Percentiles rank a stretch among this genome's conserved stretches.
Conservation (phyloP, 2,888 invertebrate species). For the Ellobium chinense region DNA sequence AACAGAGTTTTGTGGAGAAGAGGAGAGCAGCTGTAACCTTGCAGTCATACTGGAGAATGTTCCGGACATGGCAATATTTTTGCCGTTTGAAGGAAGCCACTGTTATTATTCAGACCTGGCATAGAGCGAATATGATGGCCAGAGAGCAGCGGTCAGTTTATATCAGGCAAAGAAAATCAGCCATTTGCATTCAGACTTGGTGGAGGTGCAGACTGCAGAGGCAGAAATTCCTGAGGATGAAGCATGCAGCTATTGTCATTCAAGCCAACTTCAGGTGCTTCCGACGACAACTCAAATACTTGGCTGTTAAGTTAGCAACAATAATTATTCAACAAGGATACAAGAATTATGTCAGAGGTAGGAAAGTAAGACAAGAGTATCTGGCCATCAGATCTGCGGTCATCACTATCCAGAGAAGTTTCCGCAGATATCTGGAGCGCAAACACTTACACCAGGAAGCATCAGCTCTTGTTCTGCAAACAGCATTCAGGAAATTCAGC, state of each 20-base stretch:
- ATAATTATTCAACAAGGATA: constrained; percentile 55
- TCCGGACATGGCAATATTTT: neutral
- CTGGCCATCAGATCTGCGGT: constrained; percentile 26
- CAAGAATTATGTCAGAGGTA: constrained; percentile 48
- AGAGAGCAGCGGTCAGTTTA: constrained; percentile 37
- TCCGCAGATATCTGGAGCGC: constrained; percentile 20
- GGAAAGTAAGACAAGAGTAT: constrained; percentile 39
- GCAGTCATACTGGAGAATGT: constrained; percentile 50
- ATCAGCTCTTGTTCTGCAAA: constrained; percentile 49
- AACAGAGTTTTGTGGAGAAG: constrained; percentile 1
- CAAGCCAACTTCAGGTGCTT: constrained; percentile 42
- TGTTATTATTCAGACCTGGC: constrained; percentile 54
- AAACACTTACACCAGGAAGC: neutral
- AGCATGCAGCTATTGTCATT: constrained; percentile 41
- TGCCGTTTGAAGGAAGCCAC: constrained; percentile 21
- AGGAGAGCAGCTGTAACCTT: constrained; percentile 39
- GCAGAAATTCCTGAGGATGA: neutral
- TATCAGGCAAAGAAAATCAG: constrained; percentile 34
- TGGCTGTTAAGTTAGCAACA: constrained; percentile 38
- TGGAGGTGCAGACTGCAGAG: constrained; percentile 6
- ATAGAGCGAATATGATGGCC: constrained; percentile 47
- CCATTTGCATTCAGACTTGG: constrained; percentile 47
- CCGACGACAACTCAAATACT: constrained; percentile 33
- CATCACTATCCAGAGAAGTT: constrained; percentile 36
- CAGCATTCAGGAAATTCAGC: constrained; percentile 37